Conservation (phyloP, 1,140 invertebrate genomes). For the Drosophila quadrilineata region DNA sequence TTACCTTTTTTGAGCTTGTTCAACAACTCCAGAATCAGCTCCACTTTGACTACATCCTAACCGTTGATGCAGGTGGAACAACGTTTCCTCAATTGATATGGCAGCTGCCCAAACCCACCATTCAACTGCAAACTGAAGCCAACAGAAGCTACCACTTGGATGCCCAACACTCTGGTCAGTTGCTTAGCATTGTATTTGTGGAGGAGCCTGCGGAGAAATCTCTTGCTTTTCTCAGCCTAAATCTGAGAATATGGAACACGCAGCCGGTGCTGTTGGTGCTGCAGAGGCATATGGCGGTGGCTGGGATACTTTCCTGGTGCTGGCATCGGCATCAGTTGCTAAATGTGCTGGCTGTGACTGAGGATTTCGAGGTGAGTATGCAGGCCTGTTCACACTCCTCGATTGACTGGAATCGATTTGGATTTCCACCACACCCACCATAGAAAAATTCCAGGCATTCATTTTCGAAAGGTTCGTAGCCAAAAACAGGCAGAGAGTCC, state of each 20-base stretch:
- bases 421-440: constrained; percentile 44
- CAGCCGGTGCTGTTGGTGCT: constrained; percentile 38
- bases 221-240: constrained; percentile 22
- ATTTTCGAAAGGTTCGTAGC: constrained; percentile 15
- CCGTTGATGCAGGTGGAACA: no score
- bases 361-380: constrained; percentile 48
- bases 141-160: no score
- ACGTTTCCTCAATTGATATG: no score
- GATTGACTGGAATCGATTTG: constrained; percentile 37
- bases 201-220: not conserved
- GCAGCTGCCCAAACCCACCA: no score
- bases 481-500: constrained; percentile 3
- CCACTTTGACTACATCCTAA: not conserved
- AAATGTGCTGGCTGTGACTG: constrained; percentile 48
- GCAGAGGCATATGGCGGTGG: not conserved
- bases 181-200: constrained; percentile 37
- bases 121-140: no score
- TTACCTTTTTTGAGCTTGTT: not conserved
- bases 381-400: constrained; percentile 8
- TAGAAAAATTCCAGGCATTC: constrained; percentile 26
- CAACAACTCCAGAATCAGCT: not conserved
- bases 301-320: constrained; percentile 35
- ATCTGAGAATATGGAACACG: constrained; percentile 31
- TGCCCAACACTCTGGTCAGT: constrained; percentile 8
- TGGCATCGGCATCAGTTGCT: constrained; percentile 48